phyloP scores from a whole-genome alignment of 2,888 invertebrate genomes.

The Synergus umbraculus region DNA sequence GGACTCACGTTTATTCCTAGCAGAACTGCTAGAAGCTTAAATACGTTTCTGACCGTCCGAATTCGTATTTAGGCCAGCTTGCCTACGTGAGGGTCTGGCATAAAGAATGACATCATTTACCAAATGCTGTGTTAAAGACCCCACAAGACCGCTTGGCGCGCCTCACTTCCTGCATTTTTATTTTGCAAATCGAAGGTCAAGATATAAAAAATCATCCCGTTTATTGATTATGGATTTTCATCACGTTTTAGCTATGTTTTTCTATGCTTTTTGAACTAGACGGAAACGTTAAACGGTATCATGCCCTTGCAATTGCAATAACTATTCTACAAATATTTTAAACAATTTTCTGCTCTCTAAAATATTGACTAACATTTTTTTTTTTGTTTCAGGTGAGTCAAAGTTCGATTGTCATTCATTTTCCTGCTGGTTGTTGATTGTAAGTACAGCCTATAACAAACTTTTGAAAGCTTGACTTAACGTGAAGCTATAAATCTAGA shows the following conservation, averaged over 20 bases:
- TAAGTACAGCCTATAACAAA: neutral
- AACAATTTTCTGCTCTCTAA: neutral
- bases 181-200: neutral
- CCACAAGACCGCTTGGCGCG: conserved; percentile 12
- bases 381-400: neutral
- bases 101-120: conserved; percentile 34
- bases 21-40: conserved; percentile 24
- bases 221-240: neutral
- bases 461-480: neutral
- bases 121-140: conserved; percentile 11
- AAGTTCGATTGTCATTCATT: neutral
- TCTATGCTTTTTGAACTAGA: neutral
- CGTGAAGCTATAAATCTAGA: neutral
- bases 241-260: neutral
- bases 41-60: conserved; percentile 59
- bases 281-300: neutral
- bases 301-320: neutral
- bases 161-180: conserved; percentile 22
- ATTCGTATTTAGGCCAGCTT: conserved; percentile 64
- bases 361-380: neutral
- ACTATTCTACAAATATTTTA: neutral
- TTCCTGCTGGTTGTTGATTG: neutral
- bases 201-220: neutral
- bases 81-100: conserved; percentile 27
- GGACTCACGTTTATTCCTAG: conserved; percentile 37